These are phyloP conservation scores for Ptychadena robeensis DNA, from an alignment of 2,797 vertebrate genomes.

Conservation along the genomic window DNA sequence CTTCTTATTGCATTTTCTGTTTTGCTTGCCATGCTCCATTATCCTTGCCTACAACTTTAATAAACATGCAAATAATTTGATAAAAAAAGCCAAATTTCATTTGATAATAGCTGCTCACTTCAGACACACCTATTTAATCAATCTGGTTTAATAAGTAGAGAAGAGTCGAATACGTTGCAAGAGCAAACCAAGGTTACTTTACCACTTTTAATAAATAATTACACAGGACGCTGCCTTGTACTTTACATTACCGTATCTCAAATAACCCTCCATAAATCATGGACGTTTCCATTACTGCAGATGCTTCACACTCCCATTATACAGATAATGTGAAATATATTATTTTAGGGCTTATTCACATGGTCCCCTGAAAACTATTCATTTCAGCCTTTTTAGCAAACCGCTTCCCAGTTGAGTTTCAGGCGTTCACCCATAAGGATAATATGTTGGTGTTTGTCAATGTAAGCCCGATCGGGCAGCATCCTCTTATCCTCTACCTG, in stretches of 20 bases:
- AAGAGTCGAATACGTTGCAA: background rate
- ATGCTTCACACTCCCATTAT: background rate
- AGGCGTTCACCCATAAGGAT: too few relatives aligned
- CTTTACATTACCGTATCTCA: background rate
- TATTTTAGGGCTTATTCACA: too few relatives aligned
- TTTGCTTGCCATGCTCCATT: background rate
- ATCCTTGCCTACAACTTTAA: background rate
- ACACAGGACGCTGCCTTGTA: constrained; percentile 34
- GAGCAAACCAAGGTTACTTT: background rate
- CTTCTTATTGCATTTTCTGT: too few relatives aligned
- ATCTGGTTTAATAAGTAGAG: background rate
- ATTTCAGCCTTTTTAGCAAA: too few relatives aligned
- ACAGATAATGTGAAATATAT: background rate
- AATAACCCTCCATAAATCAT: constrained; percentile 30
- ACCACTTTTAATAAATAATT: constrained; percentile 25
- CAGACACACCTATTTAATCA: background rate
- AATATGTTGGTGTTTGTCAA: too few relatives aligned
- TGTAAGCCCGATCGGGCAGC: too few relatives aligned
- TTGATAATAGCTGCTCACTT: background rate
- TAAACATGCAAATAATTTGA: background rate
- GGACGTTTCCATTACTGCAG: background rate
- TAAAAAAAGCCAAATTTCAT: background rate
- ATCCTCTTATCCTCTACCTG: too few relatives aligned
- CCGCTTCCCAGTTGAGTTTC: too few relatives aligned
- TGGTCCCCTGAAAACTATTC: too few relatives aligned